Conservation (phyloP, 1,140 invertebrate species). For the Phymorhynchus buccinoides region DNA sequence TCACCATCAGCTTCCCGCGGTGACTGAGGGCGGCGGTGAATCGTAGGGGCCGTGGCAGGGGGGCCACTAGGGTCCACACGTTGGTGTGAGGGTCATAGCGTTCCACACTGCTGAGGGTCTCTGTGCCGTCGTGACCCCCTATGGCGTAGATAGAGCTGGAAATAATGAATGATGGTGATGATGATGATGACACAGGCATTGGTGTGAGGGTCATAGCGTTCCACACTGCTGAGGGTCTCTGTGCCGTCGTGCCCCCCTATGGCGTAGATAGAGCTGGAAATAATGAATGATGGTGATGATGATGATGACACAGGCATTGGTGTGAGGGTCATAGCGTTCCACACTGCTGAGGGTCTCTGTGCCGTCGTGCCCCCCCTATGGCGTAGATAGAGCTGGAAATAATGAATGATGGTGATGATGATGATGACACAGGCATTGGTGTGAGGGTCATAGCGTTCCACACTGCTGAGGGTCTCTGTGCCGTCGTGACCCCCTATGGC, state of each 20-base stretch:
- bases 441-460: constrained; percentile 67
- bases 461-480: constrained; percentile 60
- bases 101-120: constrained; percentile 66
- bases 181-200: constrained; percentile 66
- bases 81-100: constrained; percentile 66
- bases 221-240: constrained; percentile 64
- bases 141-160: constrained; percentile 67
- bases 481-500: constrained; percentile 70
- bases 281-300: no score
- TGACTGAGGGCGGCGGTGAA: constrained; percentile 66
- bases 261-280: constrained; percentile 67
- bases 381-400: constrained; percentile 65
- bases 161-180: no score
- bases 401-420: no score
- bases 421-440: constrained; percentile 64
- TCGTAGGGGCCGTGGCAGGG: constrained; percentile 62
- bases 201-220: constrained; percentile 63
- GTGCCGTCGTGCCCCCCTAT: constrained; percentile 68
- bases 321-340: constrained; percentile 66
- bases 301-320: constrained; percentile 66
- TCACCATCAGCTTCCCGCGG: constrained; percentile 67
- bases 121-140: constrained; percentile 66
- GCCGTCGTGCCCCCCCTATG: constrained; percentile 68
- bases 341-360: constrained; percentile 64
- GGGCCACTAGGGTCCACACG: constrained; percentile 64